Evolutionary conservation across 2,113 vertebrate species (phyloP), one percentile per base, ranked within the genome.

Genomic region (Mobula birostris): DNA sequence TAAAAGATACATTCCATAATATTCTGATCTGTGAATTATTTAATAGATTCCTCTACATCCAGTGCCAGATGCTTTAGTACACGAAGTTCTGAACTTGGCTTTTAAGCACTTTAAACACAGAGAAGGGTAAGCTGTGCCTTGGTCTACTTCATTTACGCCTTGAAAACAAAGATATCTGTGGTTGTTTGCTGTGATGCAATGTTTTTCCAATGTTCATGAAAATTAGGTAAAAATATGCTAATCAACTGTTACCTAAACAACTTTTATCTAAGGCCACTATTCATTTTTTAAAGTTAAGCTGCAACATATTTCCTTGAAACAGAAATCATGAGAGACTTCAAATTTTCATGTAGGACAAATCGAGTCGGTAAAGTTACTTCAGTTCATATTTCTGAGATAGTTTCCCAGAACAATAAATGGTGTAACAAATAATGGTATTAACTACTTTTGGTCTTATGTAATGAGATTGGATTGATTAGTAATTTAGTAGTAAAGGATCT

Each of bases 81-180:
- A 99, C 94, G 99, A 99, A 98, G 99, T 99, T 97, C 98, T 99
- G 95, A 99, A 98, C 97, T 97, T 99, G 98, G 99, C 99, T 96
- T 99, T 99, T 96, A 99, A 99, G 98, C 99, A 99, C 98, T 99
- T 99, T 99, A 99, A 99, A 98, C 98, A 99, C 96, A 99, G 98
- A 97, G 99, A 99, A 97, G 99, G 99, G 99, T 99, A 97, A 99
- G 98, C 97, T 74, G 91, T 36, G 19, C 19, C 36, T 93, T 29
- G 74, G 91, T 8, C 32, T 56, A 19, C 68, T 70, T 91, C 40
- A 15, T 70, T 17, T 19, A 68, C 36, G 63, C 63, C 15, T 70
- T 93, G n/a, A 15, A 88, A 32, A 27, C 24, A 61, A 24, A 76
- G 24, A 40, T n/a, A 9, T 74, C 27, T 93, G 36, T 74, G n/a